Base-by-base conservation (phyloP, 2,888 invertebrate genomes). In the Synanthedon formicaeformis region DNA sequence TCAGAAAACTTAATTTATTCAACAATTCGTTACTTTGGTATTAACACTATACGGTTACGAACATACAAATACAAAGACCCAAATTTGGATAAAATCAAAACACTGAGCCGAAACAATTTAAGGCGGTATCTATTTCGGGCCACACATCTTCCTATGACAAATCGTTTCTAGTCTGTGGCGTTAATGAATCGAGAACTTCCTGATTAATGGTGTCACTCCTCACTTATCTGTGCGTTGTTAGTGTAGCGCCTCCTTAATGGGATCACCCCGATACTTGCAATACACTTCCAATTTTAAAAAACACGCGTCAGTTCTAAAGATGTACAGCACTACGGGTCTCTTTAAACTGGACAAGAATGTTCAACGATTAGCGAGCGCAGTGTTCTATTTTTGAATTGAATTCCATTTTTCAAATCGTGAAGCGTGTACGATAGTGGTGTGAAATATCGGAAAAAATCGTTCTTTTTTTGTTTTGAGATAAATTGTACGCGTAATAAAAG, bases 181-280 rank as follows among this genome's bases (percentile, higher is more conserved):
- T 71, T 83, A 85, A 85, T 83, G 83, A 85, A 84, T 78, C 78
- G 80, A 69, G 69, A 67, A 75, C 66, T 71, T 65, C 60, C 77
- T 83, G 84, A 85, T 83, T 81, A 83, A 85, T 83, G 82, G 67
- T 78, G 74, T 75, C 75, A 77, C 77, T 75, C 65, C 66, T 60
- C 62, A 65, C 70, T 81, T 84, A 83, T 84, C 83, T 50, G 65
- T 55, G 61, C 58, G 61, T 56, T 60, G 65, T 70, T 73, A 74
- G 72, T 75, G 71, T 75, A 69, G 77, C 78, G 74, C 75, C 78
- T 75, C 64, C 73, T 67, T 81, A 82, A 82, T 82, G 81, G 78
- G 76, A 78, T 79, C 78, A 78, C 71, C 67, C 69, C 64, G 65
- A 66, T 61, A 69, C 65, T 63, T 41, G 51, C 50, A 64, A 58